Base-by-base conservation (phyloP, 2,113 vertebrate genomes). In the Carettochelys insculpta region DNA sequence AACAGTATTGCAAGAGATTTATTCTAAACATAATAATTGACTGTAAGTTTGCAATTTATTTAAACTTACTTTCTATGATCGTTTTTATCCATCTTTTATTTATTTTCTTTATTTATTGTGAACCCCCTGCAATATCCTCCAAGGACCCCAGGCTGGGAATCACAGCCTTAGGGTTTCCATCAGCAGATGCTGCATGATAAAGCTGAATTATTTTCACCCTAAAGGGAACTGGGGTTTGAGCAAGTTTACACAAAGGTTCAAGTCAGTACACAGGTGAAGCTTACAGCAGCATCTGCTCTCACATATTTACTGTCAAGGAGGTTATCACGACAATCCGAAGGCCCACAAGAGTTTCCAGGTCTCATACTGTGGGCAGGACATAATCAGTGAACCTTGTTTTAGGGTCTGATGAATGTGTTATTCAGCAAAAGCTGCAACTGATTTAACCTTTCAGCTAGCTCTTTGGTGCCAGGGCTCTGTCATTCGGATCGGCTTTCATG, bases 191-290 rank as follows among this genome's bases (percentile, higher is more conserved):
- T 75, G 73, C 11, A 58, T n/a, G 1, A 25, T 38, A 50, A 92
- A 80, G 71, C 3, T 6, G 4, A 34, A 61, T 51, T 71, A 48
- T 86, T 92, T 90, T 85, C 48, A 82, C 8, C 52, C 29, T 2
- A 0, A 11, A 53, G 2, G 10, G 20, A 34, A 19, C 52, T 73
- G 19, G 9, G 68, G 43, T 8, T 41, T 25, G 45, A 82, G 43
- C 43, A 20, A 5, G 20, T 22, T 65, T 41, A 48, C 1, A 27
- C 43, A 56, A 91, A 9, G 1, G 17, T 94, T 45, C 4, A 0
- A 0, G 0, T 50, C 20, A 14, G 38, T 0, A 0, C 25, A 53
- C 25, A 53, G 41, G 11, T 85, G 4, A 89, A 43, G 76, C 22
- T 85, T 61, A 29, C 17, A 65, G 3, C 8, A 51, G 38, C 1